Percentiles rank a stretch among this genome's conserved stretches.
phyloP scores from a whole-genome alignment of 1,140 invertebrate species.

The Whitmania pigra region DNA sequence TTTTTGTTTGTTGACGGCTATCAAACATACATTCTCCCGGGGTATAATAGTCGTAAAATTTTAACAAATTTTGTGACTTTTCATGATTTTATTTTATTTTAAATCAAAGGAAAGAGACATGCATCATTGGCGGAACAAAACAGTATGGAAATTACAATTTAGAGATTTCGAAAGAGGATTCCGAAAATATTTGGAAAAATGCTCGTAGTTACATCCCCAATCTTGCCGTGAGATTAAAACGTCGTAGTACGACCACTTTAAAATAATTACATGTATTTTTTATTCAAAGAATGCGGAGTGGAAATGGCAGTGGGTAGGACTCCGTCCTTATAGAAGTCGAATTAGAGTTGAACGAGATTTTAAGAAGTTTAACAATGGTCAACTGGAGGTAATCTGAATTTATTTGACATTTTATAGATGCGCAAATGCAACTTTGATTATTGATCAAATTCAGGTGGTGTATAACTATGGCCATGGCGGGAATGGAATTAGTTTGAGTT shows the following conservation, averaged over 20 bases:
- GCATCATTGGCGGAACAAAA: constrained; percentile 69
- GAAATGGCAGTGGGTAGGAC: constrained; percentile 56
- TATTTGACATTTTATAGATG: background rate
- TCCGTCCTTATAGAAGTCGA: constrained; percentile 62
- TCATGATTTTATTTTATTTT: background rate
- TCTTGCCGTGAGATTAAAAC: constrained; percentile 43
- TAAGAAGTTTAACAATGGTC: constrained; percentile 20
- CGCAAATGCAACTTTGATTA: no score
- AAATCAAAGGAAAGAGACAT: constrained; percentile 46
- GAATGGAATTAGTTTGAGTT: constrained; percentile 72
- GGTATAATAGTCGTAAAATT: constrained; percentile 13
- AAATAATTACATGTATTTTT: background rate
- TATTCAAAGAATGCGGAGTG: constrained; percentile 35
- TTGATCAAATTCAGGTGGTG: constrained; percentile 42
- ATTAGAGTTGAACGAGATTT: constrained; percentile 59
- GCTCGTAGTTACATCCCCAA: constrained; percentile 59
- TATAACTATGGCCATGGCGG: constrained; percentile 88
- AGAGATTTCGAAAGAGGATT: constrained; percentile 57
- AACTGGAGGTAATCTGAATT: constrained; percentile 23
- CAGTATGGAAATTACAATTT: constrained; percentile 64
- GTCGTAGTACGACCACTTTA: background rate
- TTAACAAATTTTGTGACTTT: background rate
- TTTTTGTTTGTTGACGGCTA: constrained; percentile 63
- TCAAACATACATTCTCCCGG: constrained; percentile 67
- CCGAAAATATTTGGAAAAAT: constrained; percentile 58